A percentile compares a stretch with the other conserved stretches of the same genome.
These are phyloP conservation scores for Simalia tracyae DNA, from an alignment of 2,797 vertebrate species.

Conservation along the genomic window DNA sequence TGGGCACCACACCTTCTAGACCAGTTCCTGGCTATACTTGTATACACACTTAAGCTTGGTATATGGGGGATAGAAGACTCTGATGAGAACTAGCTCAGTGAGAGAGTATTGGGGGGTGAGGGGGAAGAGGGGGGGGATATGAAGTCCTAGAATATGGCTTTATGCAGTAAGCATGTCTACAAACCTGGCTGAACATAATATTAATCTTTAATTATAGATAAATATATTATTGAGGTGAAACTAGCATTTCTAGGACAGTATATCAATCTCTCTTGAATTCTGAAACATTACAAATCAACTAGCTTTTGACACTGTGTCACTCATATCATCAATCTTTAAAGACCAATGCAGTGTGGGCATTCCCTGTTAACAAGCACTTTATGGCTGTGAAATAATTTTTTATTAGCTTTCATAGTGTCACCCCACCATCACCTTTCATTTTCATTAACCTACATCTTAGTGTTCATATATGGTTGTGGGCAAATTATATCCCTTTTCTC, in stretches of 20 bases:
- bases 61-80: background rate
- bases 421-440: conserved; percentile 27
- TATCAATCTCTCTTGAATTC: background rate
- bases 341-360: background rate
- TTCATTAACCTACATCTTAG: conserved; percentile 65
- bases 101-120: background rate
- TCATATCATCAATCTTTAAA: background rate
- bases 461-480: conserved; percentile 58
- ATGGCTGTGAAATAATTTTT: conserved; percentile 62
- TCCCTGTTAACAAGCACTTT: conserved; percentile 51
- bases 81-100: background rate
- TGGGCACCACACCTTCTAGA: background rate
- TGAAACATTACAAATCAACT: background rate
- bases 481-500: conserved; percentile 65
- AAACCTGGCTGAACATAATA: background rate
- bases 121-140: background rate
- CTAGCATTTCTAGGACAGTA: background rate
- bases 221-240: background rate
- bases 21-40: background rate
- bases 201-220: background rate
- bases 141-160: background rate
- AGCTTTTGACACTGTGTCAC: background rate
- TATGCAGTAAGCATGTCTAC: background rate
- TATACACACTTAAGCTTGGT: background rate
- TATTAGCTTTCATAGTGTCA: conserved; percentile 48